phyloP scores from a whole-genome alignment of 2,888 invertebrate species.

The Trachelus stipa region DNA sequence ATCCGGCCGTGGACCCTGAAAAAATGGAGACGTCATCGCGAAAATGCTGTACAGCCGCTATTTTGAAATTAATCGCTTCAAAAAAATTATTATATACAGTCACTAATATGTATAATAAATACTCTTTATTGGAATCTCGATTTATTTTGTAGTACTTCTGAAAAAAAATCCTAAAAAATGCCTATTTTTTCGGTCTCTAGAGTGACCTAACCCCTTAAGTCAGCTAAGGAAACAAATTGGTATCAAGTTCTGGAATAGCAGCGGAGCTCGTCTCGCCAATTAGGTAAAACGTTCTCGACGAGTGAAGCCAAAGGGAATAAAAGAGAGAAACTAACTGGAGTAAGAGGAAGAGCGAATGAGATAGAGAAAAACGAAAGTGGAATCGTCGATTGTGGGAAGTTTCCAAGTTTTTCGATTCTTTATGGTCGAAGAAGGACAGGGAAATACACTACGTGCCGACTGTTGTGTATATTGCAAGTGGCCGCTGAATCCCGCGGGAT shows the following conservation, averaged over 20 bases:
- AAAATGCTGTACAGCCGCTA: no score
- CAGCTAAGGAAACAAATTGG: not conserved
- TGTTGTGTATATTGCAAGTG: slow-evolving; percentile 42
- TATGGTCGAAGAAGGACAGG: not conserved
- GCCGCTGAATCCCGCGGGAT: slow-evolving; percentile 43
- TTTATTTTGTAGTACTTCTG: no score
- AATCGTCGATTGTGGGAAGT: not conserved
- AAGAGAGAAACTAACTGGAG: not conserved
- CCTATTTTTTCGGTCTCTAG: no score
- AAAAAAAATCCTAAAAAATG: no score
- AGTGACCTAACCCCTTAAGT: no score
- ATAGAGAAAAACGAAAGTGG: not conserved
- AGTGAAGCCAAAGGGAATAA: not conserved
- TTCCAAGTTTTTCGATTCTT: not conserved
- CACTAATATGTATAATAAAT: no score
- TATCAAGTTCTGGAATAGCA: not conserved
- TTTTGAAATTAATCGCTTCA: no score
- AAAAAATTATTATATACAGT: no score
- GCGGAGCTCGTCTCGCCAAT: not conserved
- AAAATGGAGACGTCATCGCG: no score
- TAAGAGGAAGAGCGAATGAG: slow-evolving; percentile 8
- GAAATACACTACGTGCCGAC: not conserved
- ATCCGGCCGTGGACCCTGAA: no score
- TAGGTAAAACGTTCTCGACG: not conserved
- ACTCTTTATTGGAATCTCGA: no score